phyloP scores from a whole-genome alignment of 2,113 vertebrate genomes.

The Brachypodius melanocephalos region DNA sequence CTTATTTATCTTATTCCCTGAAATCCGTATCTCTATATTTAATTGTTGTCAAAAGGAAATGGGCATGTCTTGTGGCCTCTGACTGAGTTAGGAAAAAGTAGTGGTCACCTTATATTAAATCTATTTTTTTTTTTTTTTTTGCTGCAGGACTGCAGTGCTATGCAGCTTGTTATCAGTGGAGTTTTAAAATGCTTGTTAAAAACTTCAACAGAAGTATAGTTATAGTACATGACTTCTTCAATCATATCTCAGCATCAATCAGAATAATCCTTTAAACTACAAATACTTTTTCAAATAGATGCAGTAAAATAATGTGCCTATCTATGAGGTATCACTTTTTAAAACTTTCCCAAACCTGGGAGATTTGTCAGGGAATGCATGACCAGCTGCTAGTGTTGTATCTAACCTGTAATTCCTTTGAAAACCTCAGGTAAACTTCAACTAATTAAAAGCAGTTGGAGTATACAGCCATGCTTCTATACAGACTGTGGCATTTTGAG shows the following conservation, averaged over 20 bases:
- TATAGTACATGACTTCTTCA: background rate
- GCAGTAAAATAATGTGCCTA: fast-evolving
- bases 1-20: background rate
- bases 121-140: background rate
- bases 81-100: background rate
- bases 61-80: background rate
- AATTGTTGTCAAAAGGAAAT: background rate
- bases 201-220: background rate
- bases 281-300: background rate
- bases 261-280: background rate
- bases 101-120: background rate
- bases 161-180: fast-evolving
- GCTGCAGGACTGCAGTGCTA: background rate
- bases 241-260: background rate
- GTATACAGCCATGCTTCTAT: background rate
- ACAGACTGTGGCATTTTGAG: background rate
- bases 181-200: background rate
- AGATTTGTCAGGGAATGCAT: background rate
- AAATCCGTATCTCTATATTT: background rate
- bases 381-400: background rate
- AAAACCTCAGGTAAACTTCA: background rate
- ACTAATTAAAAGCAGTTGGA: background rate
- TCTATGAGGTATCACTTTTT: background rate
- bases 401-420: background rate
- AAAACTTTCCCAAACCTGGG: background rate